These are phyloP conservation scores for Sarcophaga peregrina DNA, from an alignment of 1,140 invertebrate species.

Conservation along the genomic window DNA sequence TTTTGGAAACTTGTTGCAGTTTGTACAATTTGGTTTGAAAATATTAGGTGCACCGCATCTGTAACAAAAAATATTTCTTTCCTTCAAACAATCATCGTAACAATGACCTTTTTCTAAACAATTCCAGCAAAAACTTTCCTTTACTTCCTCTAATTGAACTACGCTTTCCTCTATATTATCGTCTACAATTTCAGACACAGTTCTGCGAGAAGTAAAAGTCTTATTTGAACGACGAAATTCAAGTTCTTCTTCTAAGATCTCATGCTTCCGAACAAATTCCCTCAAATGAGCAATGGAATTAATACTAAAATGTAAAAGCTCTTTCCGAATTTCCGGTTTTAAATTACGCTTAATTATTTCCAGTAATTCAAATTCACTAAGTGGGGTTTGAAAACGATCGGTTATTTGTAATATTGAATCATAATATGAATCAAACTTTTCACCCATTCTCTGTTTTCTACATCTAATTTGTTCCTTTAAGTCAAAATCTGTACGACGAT, in stretches of 20 bases:
- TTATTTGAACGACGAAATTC: not conserved
- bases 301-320: not conserved
- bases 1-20: not conserved
- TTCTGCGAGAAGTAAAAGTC: not conserved
- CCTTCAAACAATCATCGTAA: not conserved
- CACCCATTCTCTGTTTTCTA: not conserved
- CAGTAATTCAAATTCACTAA: not conserved
- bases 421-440: not conserved
- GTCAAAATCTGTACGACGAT: not conserved
- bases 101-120: not conserved
- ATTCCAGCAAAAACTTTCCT: not conserved
- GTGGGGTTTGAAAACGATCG: not conserved
- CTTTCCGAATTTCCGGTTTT: not conserved
- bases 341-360: slow-evolving; percentile 12
- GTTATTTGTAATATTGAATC: not conserved
- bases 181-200: not conserved
- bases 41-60: not conserved
- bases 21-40: not conserved
- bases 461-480: not conserved
- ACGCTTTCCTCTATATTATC: not conserved
- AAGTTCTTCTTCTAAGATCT: not conserved
- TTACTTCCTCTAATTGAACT: not conserved
- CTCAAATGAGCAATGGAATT: not conserved
- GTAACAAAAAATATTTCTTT: slow-evolving; percentile 8
- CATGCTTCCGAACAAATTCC: not conserved